Evolutionary conservation across 2,113 vertebrate species (phyloP).

Genomic region (Cygnus atratus): DNA sequence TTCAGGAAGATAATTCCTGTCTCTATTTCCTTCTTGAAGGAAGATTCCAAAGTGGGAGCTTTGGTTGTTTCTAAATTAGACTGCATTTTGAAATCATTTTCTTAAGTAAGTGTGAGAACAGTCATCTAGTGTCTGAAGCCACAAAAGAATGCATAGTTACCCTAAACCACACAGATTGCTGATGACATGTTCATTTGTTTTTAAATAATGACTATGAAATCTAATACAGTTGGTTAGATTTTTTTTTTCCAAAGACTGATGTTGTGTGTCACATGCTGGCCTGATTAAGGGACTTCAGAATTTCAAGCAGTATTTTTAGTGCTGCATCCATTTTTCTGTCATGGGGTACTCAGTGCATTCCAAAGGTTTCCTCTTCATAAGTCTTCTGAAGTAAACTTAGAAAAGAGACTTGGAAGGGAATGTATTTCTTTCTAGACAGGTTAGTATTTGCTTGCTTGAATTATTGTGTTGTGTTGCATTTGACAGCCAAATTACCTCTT

Average conservation of each 20-base stretch:
- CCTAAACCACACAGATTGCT: background rate
- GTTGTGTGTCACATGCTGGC: background rate
- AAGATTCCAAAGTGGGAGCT: background rate
- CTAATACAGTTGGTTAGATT: background rate
- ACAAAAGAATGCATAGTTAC: background rate
- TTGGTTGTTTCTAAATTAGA: background rate
- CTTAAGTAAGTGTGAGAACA: background rate
- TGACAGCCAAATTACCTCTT: constrained; percentile 14
- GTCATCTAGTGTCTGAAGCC: background rate
- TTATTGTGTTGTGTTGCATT: background rate
- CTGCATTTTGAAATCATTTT: background rate
- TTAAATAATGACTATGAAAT: background rate
- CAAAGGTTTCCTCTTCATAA: background rate
- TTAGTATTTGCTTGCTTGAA: background rate
- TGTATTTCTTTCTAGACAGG: background rate
- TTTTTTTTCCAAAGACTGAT: background rate
- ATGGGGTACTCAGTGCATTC: rapidly evolving
- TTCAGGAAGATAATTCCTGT: background rate
- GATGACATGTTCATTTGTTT: background rate
- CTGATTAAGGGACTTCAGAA: background rate
- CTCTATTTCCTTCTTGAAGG: background rate
- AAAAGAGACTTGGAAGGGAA: background rate
- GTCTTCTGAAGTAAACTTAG: background rate
- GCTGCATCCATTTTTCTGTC: background rate
- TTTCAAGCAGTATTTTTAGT: background rate